phyloP scores from a whole-genome alignment of 2,797 vertebrate genomes.

The Microctenopoma lineatum region DNA sequence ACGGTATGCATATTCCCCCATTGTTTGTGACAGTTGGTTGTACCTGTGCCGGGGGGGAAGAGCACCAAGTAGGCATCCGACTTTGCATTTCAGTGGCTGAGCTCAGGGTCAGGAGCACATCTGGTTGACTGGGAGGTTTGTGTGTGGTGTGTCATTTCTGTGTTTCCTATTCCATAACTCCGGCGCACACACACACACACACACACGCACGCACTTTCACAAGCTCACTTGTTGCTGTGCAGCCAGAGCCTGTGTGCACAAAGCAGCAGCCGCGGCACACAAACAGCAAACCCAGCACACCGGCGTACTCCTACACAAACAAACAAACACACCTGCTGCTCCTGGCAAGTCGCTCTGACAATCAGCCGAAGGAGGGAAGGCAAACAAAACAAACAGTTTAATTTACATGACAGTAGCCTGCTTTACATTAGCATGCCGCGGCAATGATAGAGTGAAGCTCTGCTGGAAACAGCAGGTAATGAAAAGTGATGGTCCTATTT shows the following conservation, averaged over 20 bases:
- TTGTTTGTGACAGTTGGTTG: conserved; percentile 84
- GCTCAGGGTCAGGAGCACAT: conserved; percentile 83
- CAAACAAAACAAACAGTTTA: conserved; percentile 81
- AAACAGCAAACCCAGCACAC: conserved; percentile 65
- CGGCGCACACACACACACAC: conserved; percentile 9
- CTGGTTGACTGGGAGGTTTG: conserved; percentile 77
- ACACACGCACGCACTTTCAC: conserved; percentile 15
- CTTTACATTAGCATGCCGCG: conserved; percentile 77
- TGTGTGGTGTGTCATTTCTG: conserved; percentile 65
- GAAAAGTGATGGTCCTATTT: conserved; percentile 79
- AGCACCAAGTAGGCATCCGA: conserved; percentile 69
- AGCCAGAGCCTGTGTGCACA: conserved; percentile 52
- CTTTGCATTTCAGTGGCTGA: conserved; percentile 82
- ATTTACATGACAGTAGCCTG: conserved; percentile 81
- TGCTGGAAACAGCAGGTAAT: conserved; percentile 75
- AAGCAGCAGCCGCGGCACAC: conserved; percentile 61
- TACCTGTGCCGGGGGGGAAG: conserved; percentile 66
- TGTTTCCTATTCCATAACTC: conserved; percentile 50
- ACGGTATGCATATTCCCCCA: conserved; percentile 77
- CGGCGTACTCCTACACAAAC: conserved; percentile 79
- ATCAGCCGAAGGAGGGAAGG: conserved; percentile 75
- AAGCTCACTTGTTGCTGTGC: conserved; percentile 79
- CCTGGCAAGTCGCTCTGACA: conserved; percentile 76
- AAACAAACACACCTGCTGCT: conserved; percentile 83
- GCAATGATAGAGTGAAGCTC: conserved; percentile 78